Evolutionary conservation across 2,888 invertebrate genomes (phyloP), one percentile per base, ranked within the genome.

Genomic region (Pristionchus arcanus): DNA sequence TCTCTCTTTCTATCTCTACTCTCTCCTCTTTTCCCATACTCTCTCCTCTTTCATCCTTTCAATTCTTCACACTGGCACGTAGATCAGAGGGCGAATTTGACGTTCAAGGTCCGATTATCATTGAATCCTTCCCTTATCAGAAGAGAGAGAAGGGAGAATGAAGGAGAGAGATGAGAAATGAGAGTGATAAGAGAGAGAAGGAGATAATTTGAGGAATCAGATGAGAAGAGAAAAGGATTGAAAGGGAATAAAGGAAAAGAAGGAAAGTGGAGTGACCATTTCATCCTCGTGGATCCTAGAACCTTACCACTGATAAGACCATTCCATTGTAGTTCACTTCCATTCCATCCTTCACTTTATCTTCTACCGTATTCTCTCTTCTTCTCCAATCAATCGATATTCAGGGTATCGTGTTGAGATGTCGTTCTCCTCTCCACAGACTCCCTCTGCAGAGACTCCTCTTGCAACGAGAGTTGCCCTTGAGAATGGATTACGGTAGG

Each of bases 401-500:
- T 77, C 42, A 77, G 77, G 42, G 42, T 77, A n/a, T n/a, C 42
- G 77, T 21, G 74, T 37, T 7, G 19, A 37, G 42, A 84, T 84
- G 84, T 84, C 84, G 25, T 81, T 53, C 55, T 55, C 84, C 15
- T 1, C 84, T 21, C 55, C 84, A 31, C 49, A 87, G 68, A 87
- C 42, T 87, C 59, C 59, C 11, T 59, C 85, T 15, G 28, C 66
- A 19, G 66, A 53, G 68, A 87, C 49, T 42, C 68, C 87, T 16
- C 87, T 71, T 25, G 87, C 71, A 7, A 53, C 87, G 49, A 49
- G 71, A 87, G 49, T 87, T 25, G 19, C 87, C 7, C 84, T 84
- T 55, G 84, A 84, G 84, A 84, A 84, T 59, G 84, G 84, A 84
- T 31, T 84, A 84, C 84, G 84, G 84, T 84, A 84, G 5, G 83